Percentiles rank a stretch among this genome's conserved stretches.
Evolutionary conservation across 2,888 invertebrate genomes (phyloP).

Genomic region (Cotesia congregata): DNA sequence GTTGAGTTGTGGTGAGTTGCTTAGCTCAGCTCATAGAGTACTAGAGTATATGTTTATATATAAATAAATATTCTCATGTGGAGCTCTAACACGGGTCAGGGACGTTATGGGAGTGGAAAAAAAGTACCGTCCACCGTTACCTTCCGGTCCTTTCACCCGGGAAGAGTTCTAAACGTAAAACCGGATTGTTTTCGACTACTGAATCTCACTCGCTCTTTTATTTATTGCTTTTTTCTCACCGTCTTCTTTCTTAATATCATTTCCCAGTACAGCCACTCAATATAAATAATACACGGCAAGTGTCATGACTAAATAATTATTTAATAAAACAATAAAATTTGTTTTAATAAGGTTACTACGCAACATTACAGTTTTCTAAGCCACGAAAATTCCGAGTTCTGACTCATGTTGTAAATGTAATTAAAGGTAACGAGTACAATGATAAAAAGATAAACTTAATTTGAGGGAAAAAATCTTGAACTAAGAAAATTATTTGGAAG

Average conservation of each 20-base stretch:
- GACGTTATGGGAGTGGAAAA: conserved; percentile 37
- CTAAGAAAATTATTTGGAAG: too few species aligned
- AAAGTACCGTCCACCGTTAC: conserved; percentile 40
- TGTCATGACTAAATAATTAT: neutral
- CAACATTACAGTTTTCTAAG: too few species aligned
- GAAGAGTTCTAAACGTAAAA: conserved; percentile 27
- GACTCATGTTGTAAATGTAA: too few species aligned
- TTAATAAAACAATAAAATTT: neutral
- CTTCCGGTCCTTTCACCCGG: conserved; percentile 43
- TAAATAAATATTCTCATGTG: conserved; percentile 32
- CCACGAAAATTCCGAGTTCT: too few species aligned
- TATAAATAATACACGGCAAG: neutral
- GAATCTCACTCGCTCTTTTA: conserved; percentile 9
- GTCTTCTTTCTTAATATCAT: neutral
- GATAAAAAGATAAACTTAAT: too few species aligned
- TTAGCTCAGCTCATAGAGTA: neutral
- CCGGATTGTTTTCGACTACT: conserved; percentile 28
- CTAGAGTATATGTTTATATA: conserved; percentile 4
- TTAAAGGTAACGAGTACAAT: too few species aligned
- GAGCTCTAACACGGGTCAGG: conserved; percentile 35
- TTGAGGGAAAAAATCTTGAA: too few species aligned
- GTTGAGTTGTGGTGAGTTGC: too few species aligned
- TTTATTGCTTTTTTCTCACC: conserved; percentile 1
- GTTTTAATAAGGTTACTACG: too few species aligned
- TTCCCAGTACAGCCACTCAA: neutral